Evolutionary conservation across 2,797 vertebrate species (phyloP).

Genomic region (Parauchenoglanis ngamensis): DNA sequence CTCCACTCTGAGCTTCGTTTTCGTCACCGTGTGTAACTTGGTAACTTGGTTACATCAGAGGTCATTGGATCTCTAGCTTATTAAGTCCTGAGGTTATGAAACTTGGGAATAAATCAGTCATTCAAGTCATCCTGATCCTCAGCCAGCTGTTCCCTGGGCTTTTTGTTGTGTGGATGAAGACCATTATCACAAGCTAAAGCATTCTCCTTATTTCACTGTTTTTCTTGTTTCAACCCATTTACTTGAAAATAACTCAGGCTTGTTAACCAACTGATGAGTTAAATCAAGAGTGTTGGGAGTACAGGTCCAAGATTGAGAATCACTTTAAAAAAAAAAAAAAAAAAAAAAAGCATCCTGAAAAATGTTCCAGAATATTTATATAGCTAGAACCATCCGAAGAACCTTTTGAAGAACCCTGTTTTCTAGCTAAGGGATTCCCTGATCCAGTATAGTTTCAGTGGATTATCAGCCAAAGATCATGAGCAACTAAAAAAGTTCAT

Average conservation of each 20-base stretch:
- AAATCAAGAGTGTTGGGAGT: neutral
- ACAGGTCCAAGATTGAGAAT: neutral
- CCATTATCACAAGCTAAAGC: conserved; percentile 7
- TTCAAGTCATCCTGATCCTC: neutral
- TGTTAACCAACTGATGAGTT: neutral
- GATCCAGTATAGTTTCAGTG: neutral
- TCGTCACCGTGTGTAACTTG: neutral
- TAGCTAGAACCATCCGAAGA: neutral
- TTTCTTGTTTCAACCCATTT: neutral
- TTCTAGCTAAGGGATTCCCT: neutral
- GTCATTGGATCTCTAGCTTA: neutral
- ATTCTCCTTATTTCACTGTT: neutral
- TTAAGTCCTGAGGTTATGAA: neutral
- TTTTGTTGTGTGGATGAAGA: conserved; percentile 25
- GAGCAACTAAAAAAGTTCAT: neutral
- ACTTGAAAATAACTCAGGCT: neutral
- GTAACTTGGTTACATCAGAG: neutral
- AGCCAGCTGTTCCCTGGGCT: neutral
- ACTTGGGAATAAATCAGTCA: neutral
- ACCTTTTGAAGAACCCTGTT: neutral
- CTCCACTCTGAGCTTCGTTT: neutral
- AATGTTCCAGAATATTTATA: neutral
- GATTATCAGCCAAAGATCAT: neutral
- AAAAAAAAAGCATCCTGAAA: neutral
- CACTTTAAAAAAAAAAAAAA: neutral